phyloP scores from a whole-genome alignment of 2,888 invertebrate genomes.

The Caenorhabditis macrosperma region DNA sequence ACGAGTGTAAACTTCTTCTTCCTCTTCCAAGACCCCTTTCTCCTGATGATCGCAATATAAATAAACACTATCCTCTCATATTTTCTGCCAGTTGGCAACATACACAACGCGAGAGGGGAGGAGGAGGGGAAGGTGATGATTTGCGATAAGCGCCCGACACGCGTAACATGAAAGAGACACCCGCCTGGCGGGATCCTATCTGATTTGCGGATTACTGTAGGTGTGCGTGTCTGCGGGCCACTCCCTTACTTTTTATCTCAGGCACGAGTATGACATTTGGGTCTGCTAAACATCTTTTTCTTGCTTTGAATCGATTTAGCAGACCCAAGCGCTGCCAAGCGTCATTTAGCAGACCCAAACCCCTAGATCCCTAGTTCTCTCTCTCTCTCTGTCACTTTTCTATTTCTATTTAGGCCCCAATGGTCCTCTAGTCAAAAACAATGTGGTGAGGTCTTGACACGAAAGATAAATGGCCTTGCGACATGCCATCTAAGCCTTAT shows the following conservation, averaged over 20 bases:
- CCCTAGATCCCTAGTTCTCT: not conserved
- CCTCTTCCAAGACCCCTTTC: too few species aligned
- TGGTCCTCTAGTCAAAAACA: conserved; percentile 5
- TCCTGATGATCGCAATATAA: not conserved
- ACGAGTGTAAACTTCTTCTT: conserved; percentile 16
- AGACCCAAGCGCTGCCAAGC: too few species aligned
- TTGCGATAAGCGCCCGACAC: conserved; percentile 7
- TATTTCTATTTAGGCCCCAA: not conserved
- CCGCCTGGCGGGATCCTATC: conserved; percentile 20
- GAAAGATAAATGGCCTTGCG: conserved; percentile 64
- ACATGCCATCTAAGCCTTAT: conserved; percentile 58
- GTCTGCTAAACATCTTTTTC: too few species aligned
- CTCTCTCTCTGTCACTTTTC: not conserved
- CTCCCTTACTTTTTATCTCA: too few species aligned
- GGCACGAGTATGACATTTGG: too few species aligned
- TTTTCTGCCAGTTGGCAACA: too few species aligned
- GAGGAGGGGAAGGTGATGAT: conserved; percentile 7
- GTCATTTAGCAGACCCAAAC: too few species aligned
- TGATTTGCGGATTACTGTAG: conserved; percentile 15
- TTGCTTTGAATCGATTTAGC: too few species aligned
- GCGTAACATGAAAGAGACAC: conserved; percentile 34
- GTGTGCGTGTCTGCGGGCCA: too few species aligned
- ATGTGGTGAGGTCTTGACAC: conserved; percentile 56
- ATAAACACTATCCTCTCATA: too few species aligned
- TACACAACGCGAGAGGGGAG: too few species aligned